Evolutionary conservation across 2,113 vertebrate genomes (phyloP).

Genomic region (Platysternon megacephalum): DNA sequence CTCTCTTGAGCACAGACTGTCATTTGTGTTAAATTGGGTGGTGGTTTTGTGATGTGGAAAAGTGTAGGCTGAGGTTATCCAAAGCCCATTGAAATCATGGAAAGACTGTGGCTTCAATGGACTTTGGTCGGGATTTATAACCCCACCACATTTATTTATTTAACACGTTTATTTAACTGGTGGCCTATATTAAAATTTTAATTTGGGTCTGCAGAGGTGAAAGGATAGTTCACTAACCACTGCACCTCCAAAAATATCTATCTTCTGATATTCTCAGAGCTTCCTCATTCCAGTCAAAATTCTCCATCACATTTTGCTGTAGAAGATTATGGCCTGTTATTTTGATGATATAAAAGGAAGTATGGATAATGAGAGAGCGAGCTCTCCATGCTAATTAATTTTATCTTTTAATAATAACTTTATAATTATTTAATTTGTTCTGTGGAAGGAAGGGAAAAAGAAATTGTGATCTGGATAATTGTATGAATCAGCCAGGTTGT

Average conservation of each 20-base stretch:
- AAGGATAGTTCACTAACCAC: not conserved
- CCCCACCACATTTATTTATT: not conserved
- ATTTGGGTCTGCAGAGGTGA: not conserved
- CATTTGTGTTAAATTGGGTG: not conserved
- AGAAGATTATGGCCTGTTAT: not conserved
- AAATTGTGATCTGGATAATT: not conserved
- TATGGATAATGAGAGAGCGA: not conserved
- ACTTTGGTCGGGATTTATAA: not conserved
- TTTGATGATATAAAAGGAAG: not conserved
- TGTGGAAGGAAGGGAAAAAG: not conserved
- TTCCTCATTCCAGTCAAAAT: not conserved
- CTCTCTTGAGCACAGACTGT: not conserved
- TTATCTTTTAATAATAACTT: not conserved
- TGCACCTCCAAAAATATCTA: not conserved
- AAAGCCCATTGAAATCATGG: not conserved
- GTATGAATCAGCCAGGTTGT: not conserved
- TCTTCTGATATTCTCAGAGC: not conserved
- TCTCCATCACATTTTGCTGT: not conserved
- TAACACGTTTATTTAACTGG: not conserved
- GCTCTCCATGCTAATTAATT: not conserved
- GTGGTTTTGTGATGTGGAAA: not conserved
- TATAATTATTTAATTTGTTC: not conserved
- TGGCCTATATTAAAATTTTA: not conserved
- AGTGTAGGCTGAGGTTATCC: not conserved
- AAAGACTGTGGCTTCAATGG: not conserved